Base-by-base conservation (phyloP, 2,888 invertebrate species). In the Oithona nana region DNA sequence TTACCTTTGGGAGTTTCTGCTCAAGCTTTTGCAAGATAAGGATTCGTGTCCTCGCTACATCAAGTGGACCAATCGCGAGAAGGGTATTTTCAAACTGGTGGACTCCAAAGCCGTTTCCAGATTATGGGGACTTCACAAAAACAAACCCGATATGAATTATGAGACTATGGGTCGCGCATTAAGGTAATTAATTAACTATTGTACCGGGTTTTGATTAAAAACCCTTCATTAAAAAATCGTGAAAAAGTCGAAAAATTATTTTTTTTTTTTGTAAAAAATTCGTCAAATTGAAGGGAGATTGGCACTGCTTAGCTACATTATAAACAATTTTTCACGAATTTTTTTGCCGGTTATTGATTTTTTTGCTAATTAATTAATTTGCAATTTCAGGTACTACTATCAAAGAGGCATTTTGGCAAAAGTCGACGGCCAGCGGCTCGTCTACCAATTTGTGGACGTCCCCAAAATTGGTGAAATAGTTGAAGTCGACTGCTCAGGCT, bases 121-220 rank as follows among this genome's bases (percentile, higher is more conserved):
- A 68, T 81, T 98, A 54, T 98, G 98, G 98, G 98, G 98, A 60
- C 80, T 93, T 75, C 97, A 98, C 79, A 98, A 98, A 79, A 98
- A 98, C 78, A 98, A 98, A 76, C 98, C 98, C 1, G 95, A 97
- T 75, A 98, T 98, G 98, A 98, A 98, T 78, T 98, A 98, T 77
- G 98, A 98, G 78, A 98, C 98, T 64, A 98, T 98, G 98, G 98
- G 98, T 39, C 80, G 98, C 66, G 97, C 98, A 65, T 78, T 98
- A 68, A 84, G 97, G 81, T 81, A 71, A n/a, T n/a, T n/a, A n/a
- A n/a, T n/a, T n/a, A n/a, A n/a, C n/a, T n/a, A n/a, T n/a, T n/a
- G n/a, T n/a, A n/a, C n/a, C n/a, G n/a, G n/a, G n/a, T n/a, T n/a
- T n/a, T n/a, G n/a, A n/a, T n/a, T n/a, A n/a, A n/a, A n/a, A n/a